Evolutionary conservation across 2,797 vertebrate genomes (phyloP), one percentile per base, ranked within the genome.

Genomic region (Sphenodon punctatus): DNA sequence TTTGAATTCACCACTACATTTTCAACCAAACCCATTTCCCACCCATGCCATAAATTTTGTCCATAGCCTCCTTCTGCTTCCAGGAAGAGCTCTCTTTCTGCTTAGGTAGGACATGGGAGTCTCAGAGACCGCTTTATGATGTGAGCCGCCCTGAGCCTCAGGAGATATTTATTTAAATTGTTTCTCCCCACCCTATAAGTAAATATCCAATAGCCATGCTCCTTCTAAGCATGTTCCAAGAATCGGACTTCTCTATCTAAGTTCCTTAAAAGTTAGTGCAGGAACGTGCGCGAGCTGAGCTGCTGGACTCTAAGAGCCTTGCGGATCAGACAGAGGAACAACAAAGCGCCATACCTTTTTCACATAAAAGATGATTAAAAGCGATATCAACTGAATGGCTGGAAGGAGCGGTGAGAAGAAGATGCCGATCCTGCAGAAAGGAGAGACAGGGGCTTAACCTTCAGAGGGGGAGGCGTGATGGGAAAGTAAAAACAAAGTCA

Each of bases 371-470:
- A 98, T 90, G 87, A 98, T 90, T 80, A 97, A 96, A 67, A 98
- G 95, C 48, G 97, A 95, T 49, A 98, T 88, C 51, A 97, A 97
- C 94, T 99, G 98, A 79, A 99, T 97, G 84, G 94, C 94, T 32
- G 99, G 98, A 80, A 99, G 95, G 77, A 99, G 93, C 75, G 98
- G 99, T 65, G 97, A 97, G 90, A 99, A 99, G 94, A 98, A 98
- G 85, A 98, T 97, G 59, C 98, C 98, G 14, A 98, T 97, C 99
- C 99, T 99, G 65, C 1, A 43, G 85, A 71, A 55, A 39, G 3
- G 45, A 22, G 51, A 32, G 23, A 5, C 22, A 63, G 36, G 34
- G 45, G 10, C 22, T 14, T 13, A 19, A 19, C 22, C 9, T 61
- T 51, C 19, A n/a, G 22, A 51, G 17, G 22, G 51, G 34, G 43